phyloP scores from a whole-genome alignment of 2,113 vertebrate species.

The Macaca nemestrina region DNA sequence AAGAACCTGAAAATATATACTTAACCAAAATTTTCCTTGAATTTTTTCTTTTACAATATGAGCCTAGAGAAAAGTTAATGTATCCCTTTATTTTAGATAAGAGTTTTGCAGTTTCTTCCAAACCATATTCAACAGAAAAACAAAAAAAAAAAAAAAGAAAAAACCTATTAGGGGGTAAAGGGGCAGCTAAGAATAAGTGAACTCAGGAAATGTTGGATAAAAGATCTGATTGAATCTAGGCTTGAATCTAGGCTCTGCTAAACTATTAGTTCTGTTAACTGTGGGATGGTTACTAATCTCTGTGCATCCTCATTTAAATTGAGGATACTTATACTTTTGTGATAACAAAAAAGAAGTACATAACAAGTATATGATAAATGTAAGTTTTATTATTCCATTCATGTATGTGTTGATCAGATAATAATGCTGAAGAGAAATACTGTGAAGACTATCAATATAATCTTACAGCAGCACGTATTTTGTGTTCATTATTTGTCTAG shows the following conservation, averaged over 20 bases:
- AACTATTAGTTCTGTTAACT: neutral
- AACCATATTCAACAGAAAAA: neutral
- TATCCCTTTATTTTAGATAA: neutral
- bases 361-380: neutral
- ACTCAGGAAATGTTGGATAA: neutral
- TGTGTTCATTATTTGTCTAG: neutral
- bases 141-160: neutral
- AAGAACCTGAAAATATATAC: neutral
- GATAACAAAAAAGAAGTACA: neutral
- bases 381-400: constrained; percentile 1
- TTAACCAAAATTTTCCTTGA: neutral
- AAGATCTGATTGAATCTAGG: neutral
- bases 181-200: fast-evolving
- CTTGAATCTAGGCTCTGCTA: neutral
- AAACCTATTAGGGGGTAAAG: neutral
- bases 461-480: constrained; percentile 2
- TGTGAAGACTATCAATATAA: neutral
- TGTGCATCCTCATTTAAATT: neutral
- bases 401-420: neutral
- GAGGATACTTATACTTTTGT: neutral
- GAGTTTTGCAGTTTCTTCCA: neutral
- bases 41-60: neutral
- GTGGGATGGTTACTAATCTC: neutral
- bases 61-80: neutral
- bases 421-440: neutral